Evolutionary conservation across 2,888 invertebrate species (phyloP).

Genomic region (Acrobasis consociella): DNA sequence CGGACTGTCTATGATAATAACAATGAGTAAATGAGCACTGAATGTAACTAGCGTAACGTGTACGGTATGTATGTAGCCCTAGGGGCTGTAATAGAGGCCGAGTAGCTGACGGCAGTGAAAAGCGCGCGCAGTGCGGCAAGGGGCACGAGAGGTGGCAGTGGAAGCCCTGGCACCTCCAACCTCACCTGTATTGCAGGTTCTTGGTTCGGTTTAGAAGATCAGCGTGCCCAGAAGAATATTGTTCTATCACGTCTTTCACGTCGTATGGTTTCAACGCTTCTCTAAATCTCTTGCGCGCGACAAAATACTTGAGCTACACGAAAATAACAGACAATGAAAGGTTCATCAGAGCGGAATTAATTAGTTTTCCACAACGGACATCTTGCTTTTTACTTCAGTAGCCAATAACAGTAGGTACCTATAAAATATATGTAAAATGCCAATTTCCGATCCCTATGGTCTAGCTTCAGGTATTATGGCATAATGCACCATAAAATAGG

Average conservation of each 20-base stretch:
- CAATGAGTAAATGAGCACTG: slow-evolving; percentile 26
- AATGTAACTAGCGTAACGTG: slow-evolving; percentile 20
- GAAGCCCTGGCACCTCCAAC: slow-evolving; percentile 38
- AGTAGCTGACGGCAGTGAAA: slow-evolving; percentile 34
- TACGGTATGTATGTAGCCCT: slow-evolving; percentile 5
- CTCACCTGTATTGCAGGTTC: slow-evolving; percentile 92
- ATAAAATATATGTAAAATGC: slow-evolving; percentile 10
- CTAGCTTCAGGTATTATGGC: slow-evolving; percentile 26
- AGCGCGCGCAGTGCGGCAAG: slow-evolving; percentile 27
- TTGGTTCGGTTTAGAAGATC: slow-evolving; percentile 94
- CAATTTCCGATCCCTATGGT: slow-evolving; percentile 25
- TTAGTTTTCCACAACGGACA: slow-evolving; percentile 19
- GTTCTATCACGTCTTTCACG: slow-evolving; percentile 97
- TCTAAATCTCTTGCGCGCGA: slow-evolving; percentile 95
- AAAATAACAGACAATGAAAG: slow-evolving; percentile 72
- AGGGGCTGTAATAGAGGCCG: slow-evolving; percentile 42
- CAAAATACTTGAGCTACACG: slow-evolving; percentile 92
- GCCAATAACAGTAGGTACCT: neutral
- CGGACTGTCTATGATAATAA: slow-evolving; percentile 16
- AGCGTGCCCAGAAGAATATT: slow-evolving; percentile 94
- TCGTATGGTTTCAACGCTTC: slow-evolving; percentile 96
- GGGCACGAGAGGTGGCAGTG: slow-evolving; percentile 26
- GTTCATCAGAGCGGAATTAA: slow-evolving; percentile 38
- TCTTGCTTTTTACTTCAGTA: neutral
- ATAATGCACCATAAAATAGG: slow-evolving; percentile 33